A percentile compares a stretch with the other conserved stretches of the same genome.
These are phyloP conservation scores for Temnothorax nylanderi DNA, from an alignment of 1,140 invertebrate species.

Conservation along the genomic window DNA sequence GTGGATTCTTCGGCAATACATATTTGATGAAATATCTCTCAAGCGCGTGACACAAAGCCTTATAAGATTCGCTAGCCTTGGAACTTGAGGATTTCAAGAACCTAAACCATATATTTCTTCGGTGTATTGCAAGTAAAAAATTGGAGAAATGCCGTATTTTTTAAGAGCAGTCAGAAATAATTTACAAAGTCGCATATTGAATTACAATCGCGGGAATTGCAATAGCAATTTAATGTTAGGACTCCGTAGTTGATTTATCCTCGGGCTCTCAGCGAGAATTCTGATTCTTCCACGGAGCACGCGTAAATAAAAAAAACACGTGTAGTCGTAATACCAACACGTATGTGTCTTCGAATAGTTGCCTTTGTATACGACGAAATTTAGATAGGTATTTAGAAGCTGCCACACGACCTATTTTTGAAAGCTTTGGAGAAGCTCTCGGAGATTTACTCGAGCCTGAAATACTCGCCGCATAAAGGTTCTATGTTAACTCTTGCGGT, in stretches of 20 bases:
- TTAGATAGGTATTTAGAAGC: constrained; percentile 65
- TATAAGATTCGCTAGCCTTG: not conserved
- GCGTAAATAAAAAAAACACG: constrained; percentile 15
- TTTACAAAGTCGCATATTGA: not conserved
- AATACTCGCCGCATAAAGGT: not conserved
- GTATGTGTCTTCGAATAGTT: constrained; percentile 80
- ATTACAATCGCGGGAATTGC: not conserved
- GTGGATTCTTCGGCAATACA: not conserved
- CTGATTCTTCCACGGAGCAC: constrained; percentile 11
- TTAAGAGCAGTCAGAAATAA: not conserved
- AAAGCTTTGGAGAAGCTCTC: constrained; percentile 66
- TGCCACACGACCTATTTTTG: constrained; percentile 75
- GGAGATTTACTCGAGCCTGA: constrained; percentile 4
- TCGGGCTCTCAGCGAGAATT: not conserved
- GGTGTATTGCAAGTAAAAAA: not conserved
- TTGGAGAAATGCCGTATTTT: not conserved
- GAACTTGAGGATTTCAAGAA: not conserved
- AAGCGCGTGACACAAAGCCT: not conserved
- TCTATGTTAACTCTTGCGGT: not conserved
- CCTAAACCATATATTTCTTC: not conserved
- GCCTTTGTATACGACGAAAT: constrained; percentile 77
- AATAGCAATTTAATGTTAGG: not conserved
- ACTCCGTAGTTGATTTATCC: not conserved
- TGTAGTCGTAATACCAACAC: constrained; percentile 56
- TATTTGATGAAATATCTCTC: not conserved